Conservation (phyloP, 2,888 invertebrate species). For the Scrobipalpa atriplicella region DNA sequence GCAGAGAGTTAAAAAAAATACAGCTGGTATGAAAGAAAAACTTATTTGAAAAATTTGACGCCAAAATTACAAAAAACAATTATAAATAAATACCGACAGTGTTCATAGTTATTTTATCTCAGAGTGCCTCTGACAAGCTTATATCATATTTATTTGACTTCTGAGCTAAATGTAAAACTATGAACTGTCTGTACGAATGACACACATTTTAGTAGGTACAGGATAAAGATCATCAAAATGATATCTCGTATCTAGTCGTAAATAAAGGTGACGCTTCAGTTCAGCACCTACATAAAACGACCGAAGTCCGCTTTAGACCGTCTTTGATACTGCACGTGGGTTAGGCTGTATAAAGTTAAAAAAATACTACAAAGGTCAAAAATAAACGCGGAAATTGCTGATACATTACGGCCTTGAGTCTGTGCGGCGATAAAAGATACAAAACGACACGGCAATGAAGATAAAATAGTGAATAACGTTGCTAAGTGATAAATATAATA, state of each 20-base stretch:
- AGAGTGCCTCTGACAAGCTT: too few species aligned
- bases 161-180: too few species aligned
- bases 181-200: too few species aligned
- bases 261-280: neutral
- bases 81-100: too few species aligned
- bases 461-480: neutral
- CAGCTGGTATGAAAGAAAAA: too few species aligned
- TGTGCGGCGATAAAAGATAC: neutral
- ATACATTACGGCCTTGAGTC: neutral
- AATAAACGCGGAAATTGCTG: neutral
- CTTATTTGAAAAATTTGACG: too few species aligned
- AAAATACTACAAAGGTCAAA: neutral
- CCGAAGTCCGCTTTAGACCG: constrained; percentile 6
- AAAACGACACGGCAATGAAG: neutral
- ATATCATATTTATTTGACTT: too few species aligned
- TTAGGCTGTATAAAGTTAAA: neutral
- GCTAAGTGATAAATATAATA: neutral
- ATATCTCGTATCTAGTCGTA: neutral
- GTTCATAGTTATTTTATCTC: too few species aligned
- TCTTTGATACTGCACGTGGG: constrained; percentile 1
- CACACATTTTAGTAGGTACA: too few species aligned
- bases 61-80: too few species aligned
- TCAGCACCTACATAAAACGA: too few species aligned
- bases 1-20: too few species aligned
- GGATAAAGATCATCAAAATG: neutral